Percentiles rank a stretch among this genome's conserved stretches.
Evolutionary conservation across 2,797 vertebrate species (phyloP).

Genomic region (Falco cherrug): DNA sequence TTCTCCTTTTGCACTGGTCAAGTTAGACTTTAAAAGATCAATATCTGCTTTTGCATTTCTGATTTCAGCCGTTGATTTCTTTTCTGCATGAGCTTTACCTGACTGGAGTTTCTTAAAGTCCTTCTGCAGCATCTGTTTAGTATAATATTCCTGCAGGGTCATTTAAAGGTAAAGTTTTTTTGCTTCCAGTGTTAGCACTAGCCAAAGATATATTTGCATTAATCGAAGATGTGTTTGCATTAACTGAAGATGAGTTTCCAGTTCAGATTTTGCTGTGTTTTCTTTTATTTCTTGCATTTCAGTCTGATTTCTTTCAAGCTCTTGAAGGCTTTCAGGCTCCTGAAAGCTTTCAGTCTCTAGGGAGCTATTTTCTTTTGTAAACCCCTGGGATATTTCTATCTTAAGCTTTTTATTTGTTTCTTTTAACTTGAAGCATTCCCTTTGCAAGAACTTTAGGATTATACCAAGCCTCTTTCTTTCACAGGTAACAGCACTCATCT

Average conservation of each 20-base stretch:
- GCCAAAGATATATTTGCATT: not conserved
- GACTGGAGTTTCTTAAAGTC: constrained; percentile 22
- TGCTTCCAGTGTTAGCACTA: constrained; percentile 40
- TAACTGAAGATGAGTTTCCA: constrained; percentile 28
- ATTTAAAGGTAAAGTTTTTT: constrained; percentile 57
- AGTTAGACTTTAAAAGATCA: constrained; percentile 46
- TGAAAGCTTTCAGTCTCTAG: not conserved
- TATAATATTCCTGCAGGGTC: constrained; percentile 22
- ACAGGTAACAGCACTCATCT: not conserved
- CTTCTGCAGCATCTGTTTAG: constrained; percentile 44
- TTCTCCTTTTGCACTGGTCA: constrained; percentile 49
- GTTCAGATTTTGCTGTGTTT: not conserved
- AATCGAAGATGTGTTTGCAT: not conserved
- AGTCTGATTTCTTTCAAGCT: constrained; percentile 34
- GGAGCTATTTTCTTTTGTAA: constrained; percentile 40
- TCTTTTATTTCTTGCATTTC: constrained; percentile 54
- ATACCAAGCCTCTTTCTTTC: constrained; percentile 12
- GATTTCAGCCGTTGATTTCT: constrained; percentile 54
- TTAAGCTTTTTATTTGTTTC: constrained; percentile 57
- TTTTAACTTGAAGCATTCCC: not conserved
- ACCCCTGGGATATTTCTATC: not conserved
- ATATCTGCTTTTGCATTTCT: constrained; percentile 56
- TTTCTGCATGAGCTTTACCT: constrained; percentile 6
- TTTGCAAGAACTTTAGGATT: not conserved
- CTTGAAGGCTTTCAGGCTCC: not conserved